Percentiles rank a stretch among this genome's conserved stretches.
These are phyloP conservation scores for Dendroctonus ponderosae DNA, from an alignment of 1,140 invertebrate genomes.

Conservation along the genomic window DNA sequence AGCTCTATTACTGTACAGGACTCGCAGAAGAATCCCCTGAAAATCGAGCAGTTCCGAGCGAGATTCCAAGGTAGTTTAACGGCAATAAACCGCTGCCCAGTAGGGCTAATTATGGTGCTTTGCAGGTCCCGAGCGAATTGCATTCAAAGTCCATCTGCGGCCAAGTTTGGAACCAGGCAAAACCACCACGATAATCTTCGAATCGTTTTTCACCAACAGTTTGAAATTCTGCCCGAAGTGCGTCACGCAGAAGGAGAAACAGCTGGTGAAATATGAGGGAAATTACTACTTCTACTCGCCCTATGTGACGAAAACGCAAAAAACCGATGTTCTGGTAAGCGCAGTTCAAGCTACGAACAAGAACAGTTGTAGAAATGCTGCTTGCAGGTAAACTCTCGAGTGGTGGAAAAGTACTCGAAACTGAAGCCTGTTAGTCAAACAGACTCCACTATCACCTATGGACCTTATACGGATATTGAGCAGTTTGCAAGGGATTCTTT, in stretches of 20 bases:
- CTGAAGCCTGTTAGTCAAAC: slow-evolving; percentile 77
- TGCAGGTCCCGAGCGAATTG: slow-evolving; percentile 49
- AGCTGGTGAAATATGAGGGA: slow-evolving; percentile 83
- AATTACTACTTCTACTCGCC: slow-evolving; percentile 84
- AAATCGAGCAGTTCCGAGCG: slow-evolving; percentile 43
- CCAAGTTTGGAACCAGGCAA: slow-evolving; percentile 61
- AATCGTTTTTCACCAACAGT: slow-evolving; percentile 74
- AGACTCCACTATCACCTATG: slow-evolving; percentile 81
- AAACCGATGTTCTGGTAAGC: slow-evolving; percentile 74
- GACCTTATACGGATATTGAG: slow-evolving; percentile 77
- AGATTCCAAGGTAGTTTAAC: background rate
- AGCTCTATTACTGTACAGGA: slow-evolving; percentile 75
- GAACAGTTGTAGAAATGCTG: background rate
- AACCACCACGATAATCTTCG: slow-evolving; percentile 64
- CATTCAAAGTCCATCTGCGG: slow-evolving; percentile 64
- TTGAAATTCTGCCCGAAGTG: slow-evolving; percentile 79
- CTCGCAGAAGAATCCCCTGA: slow-evolving; percentile 62
- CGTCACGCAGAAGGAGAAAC: slow-evolving; percentile 91
- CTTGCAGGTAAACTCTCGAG: slow-evolving; percentile 48
- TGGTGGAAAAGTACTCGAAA: slow-evolving; percentile 84
- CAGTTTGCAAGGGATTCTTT: slow-evolving; percentile 59
- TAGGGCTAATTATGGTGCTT: background rate
- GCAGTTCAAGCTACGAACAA: background rate
- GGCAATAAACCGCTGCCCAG: too few species aligned
- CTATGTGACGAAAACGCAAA: slow-evolving; percentile 77